These are phyloP conservation scores for Pseudolycoriella hygida DNA, from an alignment of 2,888 invertebrate species.

Conservation along the genomic window DNA sequence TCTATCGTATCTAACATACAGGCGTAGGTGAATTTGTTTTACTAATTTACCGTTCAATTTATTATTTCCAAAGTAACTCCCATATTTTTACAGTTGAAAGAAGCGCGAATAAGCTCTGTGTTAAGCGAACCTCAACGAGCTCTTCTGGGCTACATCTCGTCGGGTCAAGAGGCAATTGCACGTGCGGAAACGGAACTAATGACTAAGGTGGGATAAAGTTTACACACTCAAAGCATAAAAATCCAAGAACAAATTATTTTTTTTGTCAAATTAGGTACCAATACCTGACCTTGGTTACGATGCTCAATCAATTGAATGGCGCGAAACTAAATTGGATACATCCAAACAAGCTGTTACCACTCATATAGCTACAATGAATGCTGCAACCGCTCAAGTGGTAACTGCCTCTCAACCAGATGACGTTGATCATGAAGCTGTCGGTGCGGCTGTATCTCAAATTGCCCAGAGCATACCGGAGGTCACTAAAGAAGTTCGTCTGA, in stretches of 20 bases:
- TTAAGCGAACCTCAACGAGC: conserved; percentile 86
- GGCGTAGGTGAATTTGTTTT: conserved; percentile 7
- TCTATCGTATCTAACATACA: conserved; percentile 1
- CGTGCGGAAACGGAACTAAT: conserved; percentile 66
- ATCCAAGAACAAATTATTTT: background rate
- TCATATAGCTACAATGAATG: conserved; percentile 97
- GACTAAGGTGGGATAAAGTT: conserved; percentile 22
- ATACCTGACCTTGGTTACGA: conserved; percentile 66
- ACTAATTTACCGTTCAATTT: background rate
- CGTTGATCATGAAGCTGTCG: conserved; percentile 89
- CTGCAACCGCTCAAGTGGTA: conserved; percentile 94
- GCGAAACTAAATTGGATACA: conserved; percentile 82
- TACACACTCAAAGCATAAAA: conserved; percentile 1
- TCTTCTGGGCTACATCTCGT: conserved; percentile 74
- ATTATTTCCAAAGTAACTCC: background rate
- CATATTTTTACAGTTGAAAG: conserved; percentile 44
- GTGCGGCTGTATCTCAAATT: conserved; percentile 93
- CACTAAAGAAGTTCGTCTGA: conserved; percentile 58
- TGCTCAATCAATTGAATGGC: conserved; percentile 80
- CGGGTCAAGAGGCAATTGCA: conserved; percentile 74
- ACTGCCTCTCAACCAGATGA: conserved; percentile 81
- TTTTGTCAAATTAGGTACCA: conserved; percentile 22
- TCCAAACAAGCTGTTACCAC: conserved; percentile 93
- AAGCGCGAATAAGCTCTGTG: conserved; percentile 70
- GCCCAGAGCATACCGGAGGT: conserved; percentile 93